These are phyloP conservation scores for Nudaria mundana DNA, from an alignment of 2,888 invertebrate species.

Conservation along the genomic window DNA sequence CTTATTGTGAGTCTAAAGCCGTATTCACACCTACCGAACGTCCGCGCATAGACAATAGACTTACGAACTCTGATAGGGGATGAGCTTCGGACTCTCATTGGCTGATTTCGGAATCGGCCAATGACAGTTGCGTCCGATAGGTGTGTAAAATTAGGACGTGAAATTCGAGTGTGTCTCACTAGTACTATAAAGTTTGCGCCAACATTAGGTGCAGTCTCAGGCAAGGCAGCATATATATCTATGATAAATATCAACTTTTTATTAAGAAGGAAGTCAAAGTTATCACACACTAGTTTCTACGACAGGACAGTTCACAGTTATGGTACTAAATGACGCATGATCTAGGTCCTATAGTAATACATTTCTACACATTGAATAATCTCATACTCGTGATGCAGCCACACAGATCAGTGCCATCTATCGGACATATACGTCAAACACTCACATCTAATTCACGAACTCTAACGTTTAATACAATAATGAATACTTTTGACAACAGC, in stretches of 20 bases:
- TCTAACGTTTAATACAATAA: constrained; percentile 1
- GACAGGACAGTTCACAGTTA: constrained; percentile 47
- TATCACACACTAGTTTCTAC: constrained; percentile 48
- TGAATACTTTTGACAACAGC: constrained; percentile 5
- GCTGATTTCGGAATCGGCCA: no score
- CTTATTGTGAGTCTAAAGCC: neutral
- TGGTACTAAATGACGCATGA: constrained; percentile 4
- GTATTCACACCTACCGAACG: no score
- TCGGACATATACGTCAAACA: neutral
- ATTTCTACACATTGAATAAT: no score
- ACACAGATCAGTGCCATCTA: neutral
- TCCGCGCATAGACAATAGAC: no score
- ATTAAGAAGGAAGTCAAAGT: constrained; percentile 52
- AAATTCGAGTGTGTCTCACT: constrained; percentile 34
- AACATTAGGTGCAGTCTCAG: constrained; percentile 46
- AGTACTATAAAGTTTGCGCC: constrained; percentile 27
- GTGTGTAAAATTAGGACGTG: constrained; percentile 16
- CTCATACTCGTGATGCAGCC: no score
- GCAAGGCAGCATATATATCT: constrained; percentile 60
- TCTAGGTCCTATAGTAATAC: no score
- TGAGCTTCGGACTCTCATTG: no score
- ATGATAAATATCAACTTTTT: constrained; percentile 37
- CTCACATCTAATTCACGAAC: constrained; percentile 2
- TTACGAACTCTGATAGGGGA: no score
- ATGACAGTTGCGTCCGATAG: no score